These are phyloP conservation scores for Lasioglossum baleicum DNA, from an alignment of 1,140 invertebrate species.

Conservation along the genomic window DNA sequence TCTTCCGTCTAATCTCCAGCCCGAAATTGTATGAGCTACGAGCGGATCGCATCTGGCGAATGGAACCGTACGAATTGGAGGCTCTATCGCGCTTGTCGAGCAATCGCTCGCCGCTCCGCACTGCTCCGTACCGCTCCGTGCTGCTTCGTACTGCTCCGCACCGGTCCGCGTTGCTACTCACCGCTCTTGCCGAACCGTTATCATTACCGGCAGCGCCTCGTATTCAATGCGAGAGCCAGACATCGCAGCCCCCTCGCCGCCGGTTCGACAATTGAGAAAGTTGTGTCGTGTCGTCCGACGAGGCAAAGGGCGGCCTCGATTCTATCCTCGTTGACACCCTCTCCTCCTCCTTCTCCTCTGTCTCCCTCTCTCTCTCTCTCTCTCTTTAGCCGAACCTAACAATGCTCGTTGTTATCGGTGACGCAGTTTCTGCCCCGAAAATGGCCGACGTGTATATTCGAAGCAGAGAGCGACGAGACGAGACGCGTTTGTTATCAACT, in stretches of 20 bases:
- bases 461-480: neutral
- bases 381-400: neutral
- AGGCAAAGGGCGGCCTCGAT: conserved; percentile 36
- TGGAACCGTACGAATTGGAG: conserved; percentile 17
- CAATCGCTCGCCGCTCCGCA: neutral
- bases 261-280: conserved; percentile 55
- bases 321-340: neutral
- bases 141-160: no score
- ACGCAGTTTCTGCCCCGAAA: conserved; percentile 34
- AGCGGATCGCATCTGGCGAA: conserved; percentile 56
- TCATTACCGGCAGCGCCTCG: conserved; percentile 4
- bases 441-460: conserved; percentile 29
- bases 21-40: conserved; percentile 47
- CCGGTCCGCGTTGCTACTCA: no score
- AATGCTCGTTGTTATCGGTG: conserved; percentile 52
- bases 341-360: no score
- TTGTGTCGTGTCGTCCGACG: conserved; percentile 48
- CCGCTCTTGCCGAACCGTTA: conserved; percentile 1
- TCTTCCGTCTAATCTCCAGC: conserved; percentile 35
- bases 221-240: conserved; percentile 20
- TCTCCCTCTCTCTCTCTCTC: no score
- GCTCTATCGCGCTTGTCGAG: conserved; percentile 19
- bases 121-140: no score
- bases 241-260: neutral
- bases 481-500: conserved; percentile 8